These are phyloP conservation scores for Paracyclopina nana DNA, from an alignment of 1,140 invertebrate genomes.

Conservation along the genomic window DNA sequence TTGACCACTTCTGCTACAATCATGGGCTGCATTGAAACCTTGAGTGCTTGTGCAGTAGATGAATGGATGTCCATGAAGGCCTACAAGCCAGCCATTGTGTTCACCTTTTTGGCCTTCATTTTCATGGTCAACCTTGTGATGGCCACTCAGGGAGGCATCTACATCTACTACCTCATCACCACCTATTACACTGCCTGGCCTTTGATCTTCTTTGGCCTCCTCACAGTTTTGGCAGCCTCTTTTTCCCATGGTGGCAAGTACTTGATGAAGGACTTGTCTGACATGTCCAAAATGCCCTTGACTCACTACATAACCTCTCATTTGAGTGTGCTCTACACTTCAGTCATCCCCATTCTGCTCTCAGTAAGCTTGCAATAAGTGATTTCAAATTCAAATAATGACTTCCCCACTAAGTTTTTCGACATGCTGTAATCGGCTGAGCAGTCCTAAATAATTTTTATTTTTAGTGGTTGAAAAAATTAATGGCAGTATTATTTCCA, in stretches of 20 bases:
- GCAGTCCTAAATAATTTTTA: too few relatives aligned
- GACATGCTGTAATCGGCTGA: too few relatives aligned
- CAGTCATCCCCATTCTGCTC: background rate
- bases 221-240: background rate
- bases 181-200: constrained; percentile 3
- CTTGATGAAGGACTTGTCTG: background rate
- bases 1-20: background rate
- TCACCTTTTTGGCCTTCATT: background rate
- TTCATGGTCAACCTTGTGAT: constrained; percentile 1
- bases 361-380: background rate
- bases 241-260: constrained; percentile 2
- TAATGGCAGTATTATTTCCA: too few relatives aligned
- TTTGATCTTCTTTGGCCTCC: background rate
- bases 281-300: constrained; percentile 2
- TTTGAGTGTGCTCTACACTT: background rate
- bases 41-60: background rate
- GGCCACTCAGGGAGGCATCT: constrained; percentile 3
- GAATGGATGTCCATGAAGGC: background rate
- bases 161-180: constrained; percentile 1
- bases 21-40: background rate
- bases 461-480: too few relatives aligned
- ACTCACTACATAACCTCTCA: background rate
- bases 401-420: too few relatives aligned
- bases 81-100: background rate
- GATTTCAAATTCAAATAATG: background rate